Percentiles rank a stretch among this genome's conserved stretches.
These are phyloP conservation scores for Notodonta ziczac DNA, from an alignment of 2,888 invertebrate species.

Conservation along the genomic window DNA sequence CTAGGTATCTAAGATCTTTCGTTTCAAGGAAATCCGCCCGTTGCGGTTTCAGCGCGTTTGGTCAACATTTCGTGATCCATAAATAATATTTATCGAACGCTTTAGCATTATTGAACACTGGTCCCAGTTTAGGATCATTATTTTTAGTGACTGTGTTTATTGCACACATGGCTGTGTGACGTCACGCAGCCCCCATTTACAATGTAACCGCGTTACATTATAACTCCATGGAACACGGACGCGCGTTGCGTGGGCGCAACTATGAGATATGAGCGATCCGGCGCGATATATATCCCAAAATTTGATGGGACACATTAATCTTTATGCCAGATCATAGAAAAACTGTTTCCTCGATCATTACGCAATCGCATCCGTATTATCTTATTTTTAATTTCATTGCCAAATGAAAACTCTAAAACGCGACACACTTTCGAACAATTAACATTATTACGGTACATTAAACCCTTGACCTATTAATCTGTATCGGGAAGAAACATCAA, in stretches of 20 bases:
- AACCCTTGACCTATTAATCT: constrained; percentile 28
- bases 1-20: neutral
- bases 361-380: neutral
- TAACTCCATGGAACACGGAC: constrained; percentile 1
- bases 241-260: constrained; percentile 7
- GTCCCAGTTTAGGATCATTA: constrained; percentile 44
- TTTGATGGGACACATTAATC: constrained; percentile 25
- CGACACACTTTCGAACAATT: neutral
- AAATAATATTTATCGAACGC: constrained; percentile 15
- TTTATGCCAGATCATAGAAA: constrained; percentile 21
- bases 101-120: constrained; percentile 15
- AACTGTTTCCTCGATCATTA: constrained; percentile 7
- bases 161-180: constrained; percentile 60
- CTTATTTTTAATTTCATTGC: neutral
- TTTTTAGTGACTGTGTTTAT: constrained; percentile 52
- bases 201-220: constrained; percentile 24
- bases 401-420: neutral
- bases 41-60: neutral
- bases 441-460: constrained; percentile 5
- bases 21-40: constrained; percentile 1
- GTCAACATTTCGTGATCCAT: neutral
- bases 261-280: constrained; percentile 14
- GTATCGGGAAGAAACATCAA: constrained; percentile 8
- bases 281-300: constrained; percentile 14
- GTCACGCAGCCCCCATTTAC: constrained; percentile 38